Conservation (phyloP, 2,797 vertebrate species). For the Sebastes oblongus region DNA sequence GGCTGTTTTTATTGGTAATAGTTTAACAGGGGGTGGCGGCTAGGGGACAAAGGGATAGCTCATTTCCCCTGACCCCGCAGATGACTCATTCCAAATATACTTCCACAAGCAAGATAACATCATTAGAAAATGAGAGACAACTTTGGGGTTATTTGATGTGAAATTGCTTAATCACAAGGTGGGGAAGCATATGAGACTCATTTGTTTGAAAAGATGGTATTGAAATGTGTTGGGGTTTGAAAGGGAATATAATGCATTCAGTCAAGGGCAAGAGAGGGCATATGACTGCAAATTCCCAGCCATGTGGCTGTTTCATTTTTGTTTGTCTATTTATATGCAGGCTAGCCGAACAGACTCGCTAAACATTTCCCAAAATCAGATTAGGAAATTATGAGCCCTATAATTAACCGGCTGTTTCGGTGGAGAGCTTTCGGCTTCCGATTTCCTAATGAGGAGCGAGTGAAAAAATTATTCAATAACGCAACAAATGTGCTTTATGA, state of each 20-base stretch:
- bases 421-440: constrained; percentile 45
- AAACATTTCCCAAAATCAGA: constrained; percentile 70
- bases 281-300: constrained; percentile 71
- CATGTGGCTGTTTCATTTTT: constrained; percentile 71
- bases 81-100: constrained; percentile 76
- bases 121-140: constrained; percentile 70
- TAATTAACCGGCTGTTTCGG: constrained; percentile 63
- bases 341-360: constrained; percentile 35
- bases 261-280: constrained; percentile 57
- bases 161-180: constrained; percentile 69
- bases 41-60: constrained; percentile 71
- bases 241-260: constrained; percentile 51
- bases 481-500: constrained; percentile 64
- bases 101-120: constrained; percentile 55
- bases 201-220: constrained; percentile 68
- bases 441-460: constrained; percentile 61
- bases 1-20: constrained; percentile 73
- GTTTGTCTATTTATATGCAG: constrained; percentile 64
- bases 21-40: constrained; percentile 62
- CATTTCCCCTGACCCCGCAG: constrained; percentile 56
- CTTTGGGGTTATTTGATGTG: constrained; percentile 60
- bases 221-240: constrained; percentile 48
- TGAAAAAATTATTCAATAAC: constrained; percentile 63
- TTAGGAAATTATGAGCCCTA: constrained; percentile 70
- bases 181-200: constrained; percentile 70